Conservation (phyloP, 2,113 vertebrate genomes). For the Malurus elegans region DNA sequence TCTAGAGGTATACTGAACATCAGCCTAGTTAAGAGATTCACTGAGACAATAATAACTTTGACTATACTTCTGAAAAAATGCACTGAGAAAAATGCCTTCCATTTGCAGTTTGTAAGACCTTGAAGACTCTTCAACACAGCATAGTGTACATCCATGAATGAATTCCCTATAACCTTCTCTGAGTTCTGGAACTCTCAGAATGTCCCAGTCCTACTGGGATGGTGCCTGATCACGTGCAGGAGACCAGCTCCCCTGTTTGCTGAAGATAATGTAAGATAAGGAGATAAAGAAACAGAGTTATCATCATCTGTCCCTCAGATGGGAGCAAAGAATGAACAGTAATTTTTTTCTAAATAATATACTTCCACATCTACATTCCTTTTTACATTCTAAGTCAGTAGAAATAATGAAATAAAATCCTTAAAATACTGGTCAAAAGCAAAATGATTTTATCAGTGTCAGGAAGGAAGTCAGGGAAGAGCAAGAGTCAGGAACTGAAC, state of each 20-base stretch:
- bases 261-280: neutral
- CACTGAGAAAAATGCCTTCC: neutral
- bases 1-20: neutral
- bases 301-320: neutral
- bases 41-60: neutral
- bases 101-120: neutral
- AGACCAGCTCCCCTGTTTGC: neutral
- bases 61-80: neutral
- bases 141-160: neutral
- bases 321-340: neutral
- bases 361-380: neutral
- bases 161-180: neutral
- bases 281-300: neutral
- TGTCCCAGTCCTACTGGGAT: neutral
- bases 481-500: neutral
- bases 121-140: neutral
- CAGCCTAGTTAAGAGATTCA: neutral
- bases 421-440: neutral
- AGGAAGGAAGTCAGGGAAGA: neutral
- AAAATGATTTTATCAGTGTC: neutral
- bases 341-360: neutral
- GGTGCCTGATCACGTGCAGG: rapidly evolving
- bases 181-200: neutral
- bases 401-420: neutral
- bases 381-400: neutral